These are phyloP conservation scores for Sarcophaga subvicina DNA, from an alignment of 2,888 invertebrate genomes.

Conservation along the genomic window DNA sequence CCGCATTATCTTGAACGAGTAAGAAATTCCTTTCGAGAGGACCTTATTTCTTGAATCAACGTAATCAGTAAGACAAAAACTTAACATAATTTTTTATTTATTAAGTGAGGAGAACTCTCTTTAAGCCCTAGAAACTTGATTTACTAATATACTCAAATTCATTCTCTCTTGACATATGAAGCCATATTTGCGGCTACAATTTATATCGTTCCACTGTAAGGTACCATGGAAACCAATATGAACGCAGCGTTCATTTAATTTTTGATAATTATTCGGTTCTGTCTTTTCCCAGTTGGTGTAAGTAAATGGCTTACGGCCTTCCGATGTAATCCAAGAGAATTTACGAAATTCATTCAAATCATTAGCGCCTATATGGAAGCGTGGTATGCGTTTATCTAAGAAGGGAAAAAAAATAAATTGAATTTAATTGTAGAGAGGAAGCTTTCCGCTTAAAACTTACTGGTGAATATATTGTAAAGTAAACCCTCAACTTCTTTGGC, in stretches of 20 bases:
- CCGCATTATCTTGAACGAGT: no score
- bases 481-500: constrained; percentile 38
- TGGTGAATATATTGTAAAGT: constrained; percentile 39
- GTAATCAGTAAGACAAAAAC: no score
- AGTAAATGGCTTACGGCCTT: constrained; percentile 18
- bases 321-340: constrained; percentile 37
- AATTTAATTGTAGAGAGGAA: background rate
- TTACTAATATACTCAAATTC: constrained; percentile 24
- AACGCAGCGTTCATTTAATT: constrained; percentile 56
- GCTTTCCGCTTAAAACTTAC: constrained; percentile 1
- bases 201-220: constrained; percentile 61
- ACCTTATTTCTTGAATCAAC: no score
- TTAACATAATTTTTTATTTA: no score
- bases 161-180: constrained; percentile 55
- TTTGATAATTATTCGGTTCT: constrained; percentile 59
- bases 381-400: constrained; percentile 52
- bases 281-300: constrained; percentile 58
- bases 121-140: constrained; percentile 19
- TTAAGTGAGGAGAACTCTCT: no score
- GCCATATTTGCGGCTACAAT: constrained; percentile 58
- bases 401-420: background rate
- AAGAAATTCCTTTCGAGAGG: no score
- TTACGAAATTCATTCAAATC: constrained; percentile 49
- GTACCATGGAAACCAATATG: constrained; percentile 60
- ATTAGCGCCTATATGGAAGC: constrained; percentile 54